Evolutionary conservation across 2,888 invertebrate species (phyloP).

Genomic region (Agrotis clavis): DNA sequence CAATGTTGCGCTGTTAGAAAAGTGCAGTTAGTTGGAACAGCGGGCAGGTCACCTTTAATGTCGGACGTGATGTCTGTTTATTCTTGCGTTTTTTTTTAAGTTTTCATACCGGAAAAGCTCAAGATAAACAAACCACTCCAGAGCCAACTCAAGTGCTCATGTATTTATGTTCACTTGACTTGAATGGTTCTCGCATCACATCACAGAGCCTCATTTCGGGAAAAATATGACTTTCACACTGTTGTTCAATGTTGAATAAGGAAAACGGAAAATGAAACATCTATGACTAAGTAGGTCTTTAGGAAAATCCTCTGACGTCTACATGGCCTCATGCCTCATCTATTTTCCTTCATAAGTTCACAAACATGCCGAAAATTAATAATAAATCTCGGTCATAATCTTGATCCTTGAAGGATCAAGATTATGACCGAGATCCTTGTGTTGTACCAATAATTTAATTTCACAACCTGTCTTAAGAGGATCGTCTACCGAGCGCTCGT

Average conservation of each 20-base stretch:
- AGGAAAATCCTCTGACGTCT: neutral
- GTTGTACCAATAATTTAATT: too few relatives aligned
- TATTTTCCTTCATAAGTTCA: too few relatives aligned
- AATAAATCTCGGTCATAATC: too few relatives aligned
- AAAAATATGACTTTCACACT: neutral
- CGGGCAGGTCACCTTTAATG: slow-evolving; percentile 26
- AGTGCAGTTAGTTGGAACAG: neutral
- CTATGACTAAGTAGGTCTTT: neutral
- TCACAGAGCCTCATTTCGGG: neutral
- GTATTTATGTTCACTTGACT: neutral
- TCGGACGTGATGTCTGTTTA: slow-evolving; percentile 25
- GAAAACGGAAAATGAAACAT: neutral
- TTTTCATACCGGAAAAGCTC: slow-evolving; percentile 24
- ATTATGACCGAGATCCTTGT: too few relatives aligned
- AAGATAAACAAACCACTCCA: slow-evolving; percentile 35
- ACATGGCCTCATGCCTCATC: neutral
- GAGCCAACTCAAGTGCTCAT: slow-evolving; percentile 6
- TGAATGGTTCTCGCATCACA: slow-evolving; percentile 1
- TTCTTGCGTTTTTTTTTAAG: slow-evolving; percentile 9
- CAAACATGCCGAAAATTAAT: too few relatives aligned
- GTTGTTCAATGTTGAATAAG: neutral
- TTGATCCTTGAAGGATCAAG: too few relatives aligned
- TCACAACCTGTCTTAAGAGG: too few relatives aligned
- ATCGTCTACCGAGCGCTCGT: too few relatives aligned
- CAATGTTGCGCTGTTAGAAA: too few relatives aligned